These are phyloP conservation scores for Campylorhamphus procurvoides DNA, from an alignment of 2,113 vertebrate species.

Conservation along the genomic window DNA sequence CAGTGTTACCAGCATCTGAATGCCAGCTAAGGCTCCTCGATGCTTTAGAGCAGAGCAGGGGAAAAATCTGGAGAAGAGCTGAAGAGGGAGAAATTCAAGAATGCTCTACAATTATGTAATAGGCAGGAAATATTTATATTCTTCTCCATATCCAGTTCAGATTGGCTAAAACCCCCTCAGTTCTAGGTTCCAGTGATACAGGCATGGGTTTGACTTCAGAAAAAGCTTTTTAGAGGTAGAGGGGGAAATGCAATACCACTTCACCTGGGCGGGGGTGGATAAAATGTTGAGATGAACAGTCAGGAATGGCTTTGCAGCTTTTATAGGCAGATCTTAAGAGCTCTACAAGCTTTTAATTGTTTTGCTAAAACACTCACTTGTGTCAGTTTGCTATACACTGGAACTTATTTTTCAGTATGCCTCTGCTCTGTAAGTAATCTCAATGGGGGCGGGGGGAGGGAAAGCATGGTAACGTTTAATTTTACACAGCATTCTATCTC, in stretches of 20 bases:
- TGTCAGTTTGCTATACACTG: background rate
- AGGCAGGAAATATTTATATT: background rate
- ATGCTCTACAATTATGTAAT: background rate
- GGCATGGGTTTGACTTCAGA: background rate
- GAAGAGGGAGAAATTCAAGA: background rate
- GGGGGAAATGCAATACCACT: background rate
- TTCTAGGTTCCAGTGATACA: background rate
- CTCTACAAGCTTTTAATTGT: background rate
- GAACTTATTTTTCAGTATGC: background rate
- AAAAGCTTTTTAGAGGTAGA: background rate
- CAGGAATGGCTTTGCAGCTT: background rate
- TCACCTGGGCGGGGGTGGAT: background rate
- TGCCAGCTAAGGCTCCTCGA: background rate
- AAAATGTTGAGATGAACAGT: background rate
- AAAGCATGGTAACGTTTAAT: background rate
- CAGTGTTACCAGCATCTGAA: background rate
- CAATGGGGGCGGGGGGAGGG: background rate
- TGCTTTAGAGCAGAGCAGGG: background rate
- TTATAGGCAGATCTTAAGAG: background rate
- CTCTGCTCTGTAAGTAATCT: background rate
- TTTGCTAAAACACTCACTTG: background rate
- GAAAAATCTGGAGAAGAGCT: background rate
- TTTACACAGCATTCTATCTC: background rate
- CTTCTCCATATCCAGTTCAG: background rate
- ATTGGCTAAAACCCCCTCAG: background rate